Evolutionary conservation across 2,888 invertebrate species (phyloP).

Genomic region (Julus scanicus): DNA sequence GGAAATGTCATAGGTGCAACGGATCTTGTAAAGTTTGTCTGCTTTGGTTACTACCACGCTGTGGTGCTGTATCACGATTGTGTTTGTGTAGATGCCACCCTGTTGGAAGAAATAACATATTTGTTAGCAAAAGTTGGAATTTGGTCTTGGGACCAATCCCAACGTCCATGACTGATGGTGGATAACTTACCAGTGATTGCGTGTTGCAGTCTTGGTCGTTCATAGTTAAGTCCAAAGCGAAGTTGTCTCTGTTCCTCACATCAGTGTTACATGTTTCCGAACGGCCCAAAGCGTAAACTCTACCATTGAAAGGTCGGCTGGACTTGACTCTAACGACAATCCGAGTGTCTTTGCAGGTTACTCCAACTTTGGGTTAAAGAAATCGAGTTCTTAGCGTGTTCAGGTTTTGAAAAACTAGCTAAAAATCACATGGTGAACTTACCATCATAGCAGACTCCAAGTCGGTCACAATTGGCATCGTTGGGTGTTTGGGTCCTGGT

Average conservation of each 20-base stretch:
- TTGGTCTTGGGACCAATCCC: neutral
- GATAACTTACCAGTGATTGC: slow-evolving; percentile 85
- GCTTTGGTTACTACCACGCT: slow-evolving; percentile 97
- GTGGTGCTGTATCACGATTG: slow-evolving; percentile 93
- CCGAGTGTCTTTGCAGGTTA: slow-evolving; percentile 92
- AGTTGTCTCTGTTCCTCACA: slow-evolving; percentile 90
- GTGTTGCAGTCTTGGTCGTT: slow-evolving; percentile 95
- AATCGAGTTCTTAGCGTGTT: slow-evolving; percentile 13
- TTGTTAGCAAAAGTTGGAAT: neutral
- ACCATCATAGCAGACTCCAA: slow-evolving; percentile 96
- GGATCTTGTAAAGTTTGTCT: slow-evolving; percentile 95
- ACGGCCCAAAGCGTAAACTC: slow-evolving; percentile 91
- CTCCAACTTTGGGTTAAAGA: slow-evolving; percentile 75
- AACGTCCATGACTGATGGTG: neutral
- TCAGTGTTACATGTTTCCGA: slow-evolving; percentile 96
- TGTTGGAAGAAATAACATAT: slow-evolving; percentile 67
- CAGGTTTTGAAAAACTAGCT: neutral
- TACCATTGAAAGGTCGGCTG: slow-evolving; percentile 93
- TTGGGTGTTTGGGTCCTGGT: slow-evolving; percentile 67
- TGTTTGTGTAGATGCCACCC: slow-evolving; percentile 94
- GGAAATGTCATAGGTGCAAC: slow-evolving; percentile 96
- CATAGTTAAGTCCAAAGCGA: slow-evolving; percentile 92
- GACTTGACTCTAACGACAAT: slow-evolving; percentile 93
- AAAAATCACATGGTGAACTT: slow-evolving; percentile 63
- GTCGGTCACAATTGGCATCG: slow-evolving; percentile 91